phyloP scores from a whole-genome alignment of 2,113 vertebrate species.

The Poeciliopsis prolifica region DNA sequence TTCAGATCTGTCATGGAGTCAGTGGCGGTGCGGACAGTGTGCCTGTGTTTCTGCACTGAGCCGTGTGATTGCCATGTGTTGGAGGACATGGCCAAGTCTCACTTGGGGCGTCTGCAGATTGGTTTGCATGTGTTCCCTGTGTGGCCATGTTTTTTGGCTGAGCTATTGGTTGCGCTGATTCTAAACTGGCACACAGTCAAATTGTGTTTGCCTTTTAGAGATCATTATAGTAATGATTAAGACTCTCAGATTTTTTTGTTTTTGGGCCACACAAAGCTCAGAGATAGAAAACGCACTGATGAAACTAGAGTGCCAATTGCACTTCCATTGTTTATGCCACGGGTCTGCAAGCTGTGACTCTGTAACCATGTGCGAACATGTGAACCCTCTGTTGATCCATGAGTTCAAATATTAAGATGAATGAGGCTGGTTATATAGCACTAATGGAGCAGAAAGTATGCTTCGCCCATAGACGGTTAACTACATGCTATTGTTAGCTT shows the following conservation, averaged over 20 bases:
- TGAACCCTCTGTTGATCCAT: neutral
- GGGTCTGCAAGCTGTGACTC: neutral
- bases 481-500: too few species aligned
- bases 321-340: neutral
- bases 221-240: neutral
- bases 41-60: slow-evolving; percentile 63
- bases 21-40: slow-evolving; percentile 30
- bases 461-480: too few species aligned
- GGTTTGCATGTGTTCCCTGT: slow-evolving; percentile 41
- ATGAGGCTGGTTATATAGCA: too few species aligned
- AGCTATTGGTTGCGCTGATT: slow-evolving; percentile 12
- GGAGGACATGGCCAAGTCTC: slow-evolving; percentile 57
- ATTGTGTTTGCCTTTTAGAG: neutral
- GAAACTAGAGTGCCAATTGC: neutral
- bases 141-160: slow-evolving; percentile 26
- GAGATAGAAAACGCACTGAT: neutral
- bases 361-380: neutral
- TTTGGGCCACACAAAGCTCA: neutral
- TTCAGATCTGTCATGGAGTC: slow-evolving; percentile 48
- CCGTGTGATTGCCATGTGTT: slow-evolving; percentile 69
- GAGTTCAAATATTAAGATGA: too few species aligned
- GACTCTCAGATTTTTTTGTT: neutral
- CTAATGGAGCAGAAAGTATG: too few species aligned
- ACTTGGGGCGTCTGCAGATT: slow-evolving; percentile 50
- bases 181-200: slow-evolving; percentile 14